Base-by-base conservation (phyloP, 2,113 vertebrate genomes). In the Phylloscopus trochilus region DNA sequence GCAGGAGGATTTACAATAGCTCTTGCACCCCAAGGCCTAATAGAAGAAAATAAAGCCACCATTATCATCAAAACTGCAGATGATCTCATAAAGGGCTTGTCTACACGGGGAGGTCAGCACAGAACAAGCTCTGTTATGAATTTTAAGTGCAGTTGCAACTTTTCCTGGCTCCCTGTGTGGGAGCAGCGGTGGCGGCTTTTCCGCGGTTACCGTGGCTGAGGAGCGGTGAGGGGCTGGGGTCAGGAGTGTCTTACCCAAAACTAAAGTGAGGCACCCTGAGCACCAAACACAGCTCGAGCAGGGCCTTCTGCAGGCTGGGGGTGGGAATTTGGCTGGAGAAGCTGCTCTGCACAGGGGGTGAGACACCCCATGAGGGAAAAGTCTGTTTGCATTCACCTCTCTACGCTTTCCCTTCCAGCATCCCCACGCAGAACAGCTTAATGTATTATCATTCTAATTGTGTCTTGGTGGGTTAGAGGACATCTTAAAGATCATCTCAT, bases 61-160 rank as follows among this genome's bases (percentile, higher is more conserved):
- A 95, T 97, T 96, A 94, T 95, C 96, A 94, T 95, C 96, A 96
- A 43, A 95, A 92, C 94, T 94, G 94, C 96, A 96, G 96, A 96
- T 95, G 96, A 97, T 96, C 95, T 96, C 94, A 95, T 89, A 90
- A 97, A 97, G 89, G 92, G 35, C 89, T 95, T 78, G 77, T 95
- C 96, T 96, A n/a, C 91, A 87, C 0, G 2, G 73, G 86, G 94
- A 97, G 92, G 95, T 93, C 94, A 94, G 73, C 10, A 0, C 52
- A 77, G 91, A 93, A 93, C 66, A 94, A 93, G 91, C 44, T 81
- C 77, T 44, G 80, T 47, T 63, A 59, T 64, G 96, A 96, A 97
- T 96, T 83, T 87, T 52, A 95, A 96, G 64, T 23, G 76, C 7
- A 7, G 43, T 15, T 72, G 39, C 66, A 92, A 47, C 64, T 89